Conservation (phyloP, 2,113 vertebrate species). For the Thalassarche chlororhynchos region DNA sequence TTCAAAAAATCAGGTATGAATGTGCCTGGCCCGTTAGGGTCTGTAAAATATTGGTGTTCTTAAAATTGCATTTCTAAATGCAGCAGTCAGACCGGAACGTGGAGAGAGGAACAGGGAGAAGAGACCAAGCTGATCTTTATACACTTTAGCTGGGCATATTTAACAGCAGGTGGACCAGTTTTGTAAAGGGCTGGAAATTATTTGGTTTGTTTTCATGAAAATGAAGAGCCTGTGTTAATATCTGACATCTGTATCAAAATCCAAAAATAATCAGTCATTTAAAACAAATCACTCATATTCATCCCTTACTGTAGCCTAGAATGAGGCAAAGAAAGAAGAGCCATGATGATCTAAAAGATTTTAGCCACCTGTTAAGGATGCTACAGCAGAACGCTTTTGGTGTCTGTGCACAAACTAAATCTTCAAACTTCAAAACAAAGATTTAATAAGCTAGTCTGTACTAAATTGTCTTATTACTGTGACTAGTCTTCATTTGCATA, state of each 20-base stretch:
- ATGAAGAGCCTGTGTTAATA: background rate
- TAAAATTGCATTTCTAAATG: background rate
- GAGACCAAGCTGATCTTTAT: background rate
- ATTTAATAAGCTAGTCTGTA: background rate
- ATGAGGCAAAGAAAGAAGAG: background rate
- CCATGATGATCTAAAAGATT: background rate
- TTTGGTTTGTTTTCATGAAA: background rate
- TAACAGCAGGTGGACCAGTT: background rate
- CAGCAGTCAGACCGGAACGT: background rate
- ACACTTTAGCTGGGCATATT: background rate
- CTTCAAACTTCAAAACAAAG: background rate
- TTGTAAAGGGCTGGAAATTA: background rate
- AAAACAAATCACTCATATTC: background rate
- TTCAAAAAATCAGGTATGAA: background rate
- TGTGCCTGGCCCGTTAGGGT: background rate
- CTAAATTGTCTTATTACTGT: background rate
- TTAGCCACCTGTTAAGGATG: background rate
- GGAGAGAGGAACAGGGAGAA: background rate
- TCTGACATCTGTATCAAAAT: background rate
- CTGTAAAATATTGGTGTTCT: background rate
- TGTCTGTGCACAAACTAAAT: background rate
- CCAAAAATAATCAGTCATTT: background rate
- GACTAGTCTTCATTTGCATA: background rate
- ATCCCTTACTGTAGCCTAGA: background rate
- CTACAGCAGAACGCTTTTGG: background rate